Evolutionary conservation across 2,888 invertebrate species (phyloP).

Genomic region (Timema cristinae): DNA sequence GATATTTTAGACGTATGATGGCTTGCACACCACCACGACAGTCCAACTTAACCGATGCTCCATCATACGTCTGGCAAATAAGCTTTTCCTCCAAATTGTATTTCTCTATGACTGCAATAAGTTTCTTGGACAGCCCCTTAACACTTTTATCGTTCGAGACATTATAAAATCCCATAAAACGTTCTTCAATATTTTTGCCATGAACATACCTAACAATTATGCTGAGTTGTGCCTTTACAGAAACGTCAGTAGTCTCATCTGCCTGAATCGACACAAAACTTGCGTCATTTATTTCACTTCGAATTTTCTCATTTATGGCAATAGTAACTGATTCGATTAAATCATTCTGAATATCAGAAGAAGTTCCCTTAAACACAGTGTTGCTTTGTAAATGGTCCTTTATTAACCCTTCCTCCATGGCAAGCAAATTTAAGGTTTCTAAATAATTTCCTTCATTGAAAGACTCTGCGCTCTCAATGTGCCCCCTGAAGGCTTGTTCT

Average conservation of each 20-base stretch:
- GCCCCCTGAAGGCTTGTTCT: neutral
- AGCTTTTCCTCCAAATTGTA: conserved; percentile 9
- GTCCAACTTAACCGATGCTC: neutral
- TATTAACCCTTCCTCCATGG: no score
- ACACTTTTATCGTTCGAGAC: conserved; percentile 4
- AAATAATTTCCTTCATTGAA: no score
- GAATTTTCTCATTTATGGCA: conserved; percentile 9
- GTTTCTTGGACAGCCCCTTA: neutral
- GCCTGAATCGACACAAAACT: conserved; percentile 21
- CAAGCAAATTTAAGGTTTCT: no score
- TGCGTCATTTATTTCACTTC: conserved; percentile 11
- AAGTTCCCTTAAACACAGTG: no score
- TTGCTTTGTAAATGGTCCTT: no score
- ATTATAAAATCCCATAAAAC: conserved; percentile 24
- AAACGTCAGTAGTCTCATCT: conserved; percentile 27
- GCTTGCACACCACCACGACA: neutral
- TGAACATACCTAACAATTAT: conserved; percentile 24
- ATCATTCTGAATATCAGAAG: no score
- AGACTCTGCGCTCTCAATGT: no score
- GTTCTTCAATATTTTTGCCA: conserved; percentile 17
- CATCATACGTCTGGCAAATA: conserved; percentile 25
- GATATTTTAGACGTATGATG: neutral
- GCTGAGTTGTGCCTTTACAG: conserved; percentile 24
- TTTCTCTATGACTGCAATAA: conserved; percentile 4
- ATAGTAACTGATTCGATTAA: no score